Base-by-base conservation (phyloP, 2,113 vertebrate species). In the Seriola rivoliana region DNA sequence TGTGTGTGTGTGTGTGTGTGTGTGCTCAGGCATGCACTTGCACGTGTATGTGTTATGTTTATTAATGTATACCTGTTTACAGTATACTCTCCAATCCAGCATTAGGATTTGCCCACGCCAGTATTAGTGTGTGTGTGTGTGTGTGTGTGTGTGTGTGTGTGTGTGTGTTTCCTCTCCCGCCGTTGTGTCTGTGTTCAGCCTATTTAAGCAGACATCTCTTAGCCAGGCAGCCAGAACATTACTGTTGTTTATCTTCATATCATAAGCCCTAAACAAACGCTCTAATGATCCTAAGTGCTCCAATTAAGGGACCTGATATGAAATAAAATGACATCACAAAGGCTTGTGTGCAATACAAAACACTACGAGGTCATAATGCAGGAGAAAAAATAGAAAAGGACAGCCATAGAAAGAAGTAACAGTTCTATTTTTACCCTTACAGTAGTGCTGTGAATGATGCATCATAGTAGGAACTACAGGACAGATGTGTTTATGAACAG, bases 191-290 rank as follows among this genome's bases (percentile, higher is more conserved):
- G 42, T 29, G 40, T 71, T 75, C 59, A 74, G 32, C 48, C 81
- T 32, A 42, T 58, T 76, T 55, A 76, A 58, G 29, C 67, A 70
- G 40, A 34, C 54, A 48, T 40, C 55, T 13, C 25, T 52, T 59
- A 14, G 38, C 55, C 52, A 76, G 75, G 25, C 57, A 82, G 29
- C 50, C 55, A 67, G 55, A 78, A 73, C 67, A 59, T 75, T 50
- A 58, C 50, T 21, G 52, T 66, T 50, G 40, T 82, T 88, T 75
- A 70, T 84, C 71, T 81, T 70, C 36, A 75, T 58, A 85, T 32
- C 14, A 71, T 55, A 5, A 78, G 75, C 80, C 55, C 62, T 66
- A 50, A 85, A 84, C 69, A 70, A 78, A 82, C 8, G 4, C 46
- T 74, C 44, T 70, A 87, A 85, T 85, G 65, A 82, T 72, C 23